Evolutionary conservation across 2,888 invertebrate genomes (phyloP), one percentile per base, ranked within the genome.

Genomic region (Pristionchus fissidentatus): DNA sequence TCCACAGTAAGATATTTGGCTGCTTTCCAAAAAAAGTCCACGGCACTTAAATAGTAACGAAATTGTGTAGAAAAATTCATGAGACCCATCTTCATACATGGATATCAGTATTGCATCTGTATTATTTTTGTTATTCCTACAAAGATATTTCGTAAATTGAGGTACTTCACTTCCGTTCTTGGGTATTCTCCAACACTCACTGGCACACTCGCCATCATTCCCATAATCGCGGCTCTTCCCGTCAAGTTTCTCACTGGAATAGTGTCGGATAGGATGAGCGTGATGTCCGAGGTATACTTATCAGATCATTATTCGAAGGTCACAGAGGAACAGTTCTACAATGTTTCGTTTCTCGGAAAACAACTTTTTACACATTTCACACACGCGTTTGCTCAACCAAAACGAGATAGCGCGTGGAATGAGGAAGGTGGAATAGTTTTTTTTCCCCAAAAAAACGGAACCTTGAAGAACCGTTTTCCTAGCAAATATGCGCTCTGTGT

Each of bases 1-100:
- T 41, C 70, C 70, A n/a, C 70, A 70, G 70, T 70, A 3, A 43
- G 70, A n/a, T 22, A 57, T n/a, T n/a, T n/a, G n/a, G n/a, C n/a
- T n/a, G n/a, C n/a, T n/a, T n/a, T n/a, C n/a, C n/a, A n/a, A n/a
- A n/a, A n/a, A n/a, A n/a, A n/a, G n/a, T n/a, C n/a, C n/a, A n/a
- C n/a, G n/a, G n/a, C n/a, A n/a, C n/a, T n/a, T n/a, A n/a, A n/a
- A n/a, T n/a, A n/a, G n/a, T n/a, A n/a, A n/a, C n/a, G n/a, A n/a
- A n/a, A n/a, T n/a, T n/a, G n/a, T n/a, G n/a, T n/a, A n/a, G n/a
- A n/a, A n/a, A n/a, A n/a, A n/a, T n/a, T n/a, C n/a, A n/a, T n/a
- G n/a, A n/a, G n/a, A n/a, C n/a, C n/a, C n/a, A n/a, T n/a, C n/a
- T n/a, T n/a, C n/a, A n/a, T n/a, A n/a, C n/a, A n/a, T n/a, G n/a